phyloP scores from a whole-genome alignment of 2,797 vertebrate genomes.

The Molossus alvarezi region DNA sequence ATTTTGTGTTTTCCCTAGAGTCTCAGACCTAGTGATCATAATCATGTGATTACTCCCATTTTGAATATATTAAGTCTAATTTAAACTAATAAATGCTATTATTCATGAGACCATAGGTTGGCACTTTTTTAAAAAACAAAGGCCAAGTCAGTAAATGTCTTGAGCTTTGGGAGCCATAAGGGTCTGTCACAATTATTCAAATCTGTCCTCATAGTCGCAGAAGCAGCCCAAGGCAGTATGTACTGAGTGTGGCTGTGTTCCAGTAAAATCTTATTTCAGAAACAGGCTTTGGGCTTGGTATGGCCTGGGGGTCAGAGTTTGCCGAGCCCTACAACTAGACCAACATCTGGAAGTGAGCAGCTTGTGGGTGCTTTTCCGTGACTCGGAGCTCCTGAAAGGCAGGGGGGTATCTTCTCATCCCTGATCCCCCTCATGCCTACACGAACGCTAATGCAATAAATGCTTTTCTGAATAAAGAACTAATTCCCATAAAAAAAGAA shows the following conservation, averaged over 20 bases:
- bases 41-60: neutral
- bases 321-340: neutral
- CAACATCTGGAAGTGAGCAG: neutral
- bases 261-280: neutral
- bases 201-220: neutral
- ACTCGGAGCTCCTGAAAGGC: neutral
- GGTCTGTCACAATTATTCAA: neutral
- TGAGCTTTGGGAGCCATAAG: neutral
- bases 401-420: neutral
- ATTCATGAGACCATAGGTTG: neutral
- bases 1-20: neutral
- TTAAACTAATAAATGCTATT: constrained; percentile 19
- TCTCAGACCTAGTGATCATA: neutral
- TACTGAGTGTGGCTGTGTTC: neutral
- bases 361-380: neutral
- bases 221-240: neutral
- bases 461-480: constrained; percentile 27
- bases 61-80: constrained; percentile 32
- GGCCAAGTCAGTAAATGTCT: neutral
- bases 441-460: neutral
- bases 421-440: neutral
- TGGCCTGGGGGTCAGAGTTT: neutral
- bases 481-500: neutral
- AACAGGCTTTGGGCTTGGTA: neutral
- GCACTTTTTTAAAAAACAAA: neutral